A percentile compares a stretch with the other conserved stretches of the same genome.
Conservation (phyloP, 1,140 invertebrate species). For the Cydia amplana region DNA sequence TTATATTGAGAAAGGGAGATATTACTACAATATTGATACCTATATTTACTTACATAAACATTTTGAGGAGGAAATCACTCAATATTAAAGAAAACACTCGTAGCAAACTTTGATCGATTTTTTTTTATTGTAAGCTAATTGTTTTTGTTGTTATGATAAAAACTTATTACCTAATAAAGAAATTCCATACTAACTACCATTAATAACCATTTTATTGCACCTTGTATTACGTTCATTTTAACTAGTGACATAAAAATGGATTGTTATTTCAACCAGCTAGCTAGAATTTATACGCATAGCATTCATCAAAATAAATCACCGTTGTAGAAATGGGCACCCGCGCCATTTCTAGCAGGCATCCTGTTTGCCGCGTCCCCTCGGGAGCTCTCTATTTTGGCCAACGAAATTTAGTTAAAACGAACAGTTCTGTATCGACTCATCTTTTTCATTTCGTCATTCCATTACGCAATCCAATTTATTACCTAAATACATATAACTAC, state of each 20-base stretch:
- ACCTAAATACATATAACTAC: background rate
- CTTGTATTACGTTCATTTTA: no score
- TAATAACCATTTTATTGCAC: no score
- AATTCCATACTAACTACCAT: no score
- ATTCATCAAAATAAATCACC: slow-evolving; percentile 65
- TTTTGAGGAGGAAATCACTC: no score
- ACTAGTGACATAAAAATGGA: slow-evolving; percentile 30
- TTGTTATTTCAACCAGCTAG: slow-evolving; percentile 33
- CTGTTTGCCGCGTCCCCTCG: slow-evolving; percentile 37
- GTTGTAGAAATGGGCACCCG: slow-evolving; percentile 43
- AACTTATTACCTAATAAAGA: no score
- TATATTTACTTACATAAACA: no score
- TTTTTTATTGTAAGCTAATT: no score
- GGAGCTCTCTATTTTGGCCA: slow-evolving; percentile 32
- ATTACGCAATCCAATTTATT: background rate
- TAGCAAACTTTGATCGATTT: no score
- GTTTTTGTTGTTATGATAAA: no score
- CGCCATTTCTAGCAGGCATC: slow-evolving; percentile 39
- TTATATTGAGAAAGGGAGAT: no score
- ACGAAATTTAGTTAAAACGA: slow-evolving; percentile 38
- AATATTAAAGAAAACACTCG: no score
- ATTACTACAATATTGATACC: no score
- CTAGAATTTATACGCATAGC: slow-evolving; percentile 45
- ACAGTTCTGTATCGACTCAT: slow-evolving; percentile 33
- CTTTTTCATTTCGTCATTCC: background rate